Evolutionary conservation across 2,113 vertebrate species (phyloP).

Genomic region (Onychostruthus taczanowskii): DNA sequence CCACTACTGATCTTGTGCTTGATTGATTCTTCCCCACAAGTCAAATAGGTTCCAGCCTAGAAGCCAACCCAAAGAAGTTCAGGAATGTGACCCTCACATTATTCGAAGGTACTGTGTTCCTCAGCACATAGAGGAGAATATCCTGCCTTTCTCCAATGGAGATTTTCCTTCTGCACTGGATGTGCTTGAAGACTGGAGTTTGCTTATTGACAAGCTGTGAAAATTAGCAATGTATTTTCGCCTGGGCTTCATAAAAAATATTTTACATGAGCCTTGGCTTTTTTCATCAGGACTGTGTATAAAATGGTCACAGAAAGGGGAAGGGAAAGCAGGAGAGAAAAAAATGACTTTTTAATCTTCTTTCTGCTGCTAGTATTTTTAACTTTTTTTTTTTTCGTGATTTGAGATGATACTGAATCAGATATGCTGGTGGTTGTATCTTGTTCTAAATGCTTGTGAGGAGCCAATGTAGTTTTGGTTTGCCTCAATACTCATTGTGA

Average conservation of each 20-base stretch:
- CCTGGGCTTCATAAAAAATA: not conserved
- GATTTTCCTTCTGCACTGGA: not conserved
- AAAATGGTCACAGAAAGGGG: not conserved
- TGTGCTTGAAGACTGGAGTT: not conserved
- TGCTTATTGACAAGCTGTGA: not conserved
- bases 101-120: not conserved
- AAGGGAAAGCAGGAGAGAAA: not conserved
- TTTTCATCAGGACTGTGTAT: not conserved
- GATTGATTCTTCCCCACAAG: not conserved
- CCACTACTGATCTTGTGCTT: rapidly evolving
- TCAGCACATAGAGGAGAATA: not conserved
- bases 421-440: not conserved
- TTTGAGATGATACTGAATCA: not conserved
- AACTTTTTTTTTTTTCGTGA: not conserved
- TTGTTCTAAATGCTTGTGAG: not conserved
- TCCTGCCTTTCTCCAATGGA: not conserved
- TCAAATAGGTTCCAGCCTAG: not conserved
- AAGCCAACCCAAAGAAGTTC: not conserved
- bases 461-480: not conserved
- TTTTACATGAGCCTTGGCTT: not conserved
- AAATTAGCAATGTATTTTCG: not conserved
- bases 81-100: no score
- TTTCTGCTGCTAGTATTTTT: not conserved
- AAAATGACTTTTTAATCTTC: not conserved
- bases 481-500: not conserved